Base-by-base conservation (phyloP, 2,888 invertebrate genomes). In the Cancer borealis region DNA sequence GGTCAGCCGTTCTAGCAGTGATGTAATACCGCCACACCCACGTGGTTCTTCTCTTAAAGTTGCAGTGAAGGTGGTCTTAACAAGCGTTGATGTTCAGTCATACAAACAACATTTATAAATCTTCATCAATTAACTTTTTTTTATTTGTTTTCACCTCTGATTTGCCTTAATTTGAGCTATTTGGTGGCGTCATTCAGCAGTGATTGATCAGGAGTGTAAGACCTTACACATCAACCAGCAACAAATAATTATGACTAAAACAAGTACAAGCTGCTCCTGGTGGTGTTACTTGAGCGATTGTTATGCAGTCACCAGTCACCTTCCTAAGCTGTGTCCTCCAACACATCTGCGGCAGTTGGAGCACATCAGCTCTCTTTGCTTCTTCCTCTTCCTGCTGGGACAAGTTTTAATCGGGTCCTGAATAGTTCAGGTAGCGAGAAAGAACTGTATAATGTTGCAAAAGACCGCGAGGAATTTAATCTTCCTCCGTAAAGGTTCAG, bases 361-460 rank as follows among this genome's bases (percentile, higher is more conserved):
- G n/a, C 17, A 12, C 84, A 39, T 14, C 84, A 30, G 39, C 14
- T 84, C 21, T 30, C 30, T 26, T 26, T 26, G 26, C 84, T 39
- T 54, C 66, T 21, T 66, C 21, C 30, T 30, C 84, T 84, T 84
- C 14, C 39, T 39, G 84, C 30, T 39, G 39, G 17, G 30, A 10
- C 8, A 73, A 84, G 39, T 30, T 26, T 39, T 39, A 39, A n/a
- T 79, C 10, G 30, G n/a, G n/a, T 14, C 73, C 26, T 21, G n/a
- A 79, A 26, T 66, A 17, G 14, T 39, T 3, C 39, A 17, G 39
- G 1, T 12, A 39, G 30, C 3, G 39, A 39, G 39, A 39, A 39
- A 30, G 12, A 84, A 39, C 84, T 84, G 84, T 84, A 14, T 84
- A 84, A 84, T 84, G 84, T 84, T 39, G 39, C 84, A 84, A 39